Conservation (phyloP, 2,113 vertebrate species). For the Trichechus manatus region DNA sequence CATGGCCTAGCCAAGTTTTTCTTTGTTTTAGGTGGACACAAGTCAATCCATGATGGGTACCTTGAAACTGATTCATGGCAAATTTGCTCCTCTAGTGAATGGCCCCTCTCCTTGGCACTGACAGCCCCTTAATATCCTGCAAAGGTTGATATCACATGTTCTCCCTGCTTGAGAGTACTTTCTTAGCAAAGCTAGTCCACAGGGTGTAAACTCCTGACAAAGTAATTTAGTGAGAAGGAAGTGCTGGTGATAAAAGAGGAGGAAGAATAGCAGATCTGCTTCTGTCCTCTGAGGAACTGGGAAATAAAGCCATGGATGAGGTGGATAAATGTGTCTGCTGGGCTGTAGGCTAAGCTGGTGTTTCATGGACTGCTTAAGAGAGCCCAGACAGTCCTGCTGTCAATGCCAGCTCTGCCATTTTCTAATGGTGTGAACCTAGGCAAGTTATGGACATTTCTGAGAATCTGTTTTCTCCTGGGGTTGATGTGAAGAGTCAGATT, state of each 20-base stretch:
- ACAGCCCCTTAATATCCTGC: neutral
- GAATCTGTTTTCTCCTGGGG: neutral
- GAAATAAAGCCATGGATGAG: accelerated
- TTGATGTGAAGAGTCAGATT: neutral
- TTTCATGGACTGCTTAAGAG: neutral
- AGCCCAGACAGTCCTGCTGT: neutral
- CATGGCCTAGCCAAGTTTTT: no score
- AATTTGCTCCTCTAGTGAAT: neutral
- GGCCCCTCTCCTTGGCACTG: neutral
- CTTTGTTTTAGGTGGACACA: no score
- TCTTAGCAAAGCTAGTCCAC: neutral
- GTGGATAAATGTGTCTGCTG: neutral
- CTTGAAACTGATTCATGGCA: neutral
- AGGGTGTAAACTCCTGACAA: neutral
- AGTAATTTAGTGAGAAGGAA: neutral
- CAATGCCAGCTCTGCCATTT: neutral
- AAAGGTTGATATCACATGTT: neutral
- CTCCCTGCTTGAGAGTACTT: neutral
- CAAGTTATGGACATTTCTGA: neutral
- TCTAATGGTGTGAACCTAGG: no score
- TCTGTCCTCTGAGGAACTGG: neutral
- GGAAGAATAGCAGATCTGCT: neutral
- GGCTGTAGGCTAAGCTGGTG: neutral
- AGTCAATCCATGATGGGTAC: no score
- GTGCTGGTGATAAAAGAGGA: neutral